A percentile compares a stretch with the other conserved stretches of the same genome.
Conservation (phyloP, 1,140 invertebrate species). For the Paracyclopina nana region DNA sequence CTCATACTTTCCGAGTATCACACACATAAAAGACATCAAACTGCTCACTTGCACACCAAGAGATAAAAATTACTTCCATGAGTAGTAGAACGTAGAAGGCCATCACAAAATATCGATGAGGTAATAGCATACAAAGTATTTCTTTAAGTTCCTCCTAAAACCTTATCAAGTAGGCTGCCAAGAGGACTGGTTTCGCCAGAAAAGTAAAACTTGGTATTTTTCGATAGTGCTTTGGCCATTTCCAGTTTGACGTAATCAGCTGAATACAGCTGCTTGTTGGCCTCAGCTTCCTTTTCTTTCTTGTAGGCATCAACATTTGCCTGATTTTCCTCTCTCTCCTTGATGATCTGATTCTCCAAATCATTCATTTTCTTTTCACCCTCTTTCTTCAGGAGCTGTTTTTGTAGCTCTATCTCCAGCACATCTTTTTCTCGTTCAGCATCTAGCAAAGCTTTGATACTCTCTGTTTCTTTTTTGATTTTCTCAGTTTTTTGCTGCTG, state of each 20-base stretch:
- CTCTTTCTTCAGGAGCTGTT: slow-evolving; percentile 2
- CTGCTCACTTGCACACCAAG: no score
- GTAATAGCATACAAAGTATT: no score
- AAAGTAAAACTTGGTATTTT: slow-evolving; percentile 14
- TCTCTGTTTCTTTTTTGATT: slow-evolving; percentile 12
- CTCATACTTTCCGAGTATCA: no score
- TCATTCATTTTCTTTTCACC: not conserved
- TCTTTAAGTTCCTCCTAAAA: no score
- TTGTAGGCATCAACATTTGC: slow-evolving; percentile 1
- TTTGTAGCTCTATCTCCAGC: slow-evolving; percentile 2
- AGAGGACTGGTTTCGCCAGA: slow-evolving; percentile 2
- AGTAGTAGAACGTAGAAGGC: no score
- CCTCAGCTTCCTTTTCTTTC: slow-evolving; percentile 6
- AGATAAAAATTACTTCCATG: no score
- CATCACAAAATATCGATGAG: no score
- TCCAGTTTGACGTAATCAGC: slow-evolving; percentile 7
- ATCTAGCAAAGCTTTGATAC: slow-evolving; percentile 3
- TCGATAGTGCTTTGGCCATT: slow-evolving; percentile 1
- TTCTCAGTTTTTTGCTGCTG: slow-evolving; percentile 10
- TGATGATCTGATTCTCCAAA: slow-evolving; percentile 6
- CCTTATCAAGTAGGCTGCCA: not conserved
- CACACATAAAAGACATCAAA: no score
- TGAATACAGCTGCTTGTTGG: slow-evolving; percentile 2
- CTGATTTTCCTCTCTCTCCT: slow-evolving; percentile 11
- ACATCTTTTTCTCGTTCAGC: slow-evolving; percentile 8